These are phyloP conservation scores for Drosophila sproati DNA, from an alignment of 1,140 invertebrate genomes.

Conservation along the genomic window DNA sequence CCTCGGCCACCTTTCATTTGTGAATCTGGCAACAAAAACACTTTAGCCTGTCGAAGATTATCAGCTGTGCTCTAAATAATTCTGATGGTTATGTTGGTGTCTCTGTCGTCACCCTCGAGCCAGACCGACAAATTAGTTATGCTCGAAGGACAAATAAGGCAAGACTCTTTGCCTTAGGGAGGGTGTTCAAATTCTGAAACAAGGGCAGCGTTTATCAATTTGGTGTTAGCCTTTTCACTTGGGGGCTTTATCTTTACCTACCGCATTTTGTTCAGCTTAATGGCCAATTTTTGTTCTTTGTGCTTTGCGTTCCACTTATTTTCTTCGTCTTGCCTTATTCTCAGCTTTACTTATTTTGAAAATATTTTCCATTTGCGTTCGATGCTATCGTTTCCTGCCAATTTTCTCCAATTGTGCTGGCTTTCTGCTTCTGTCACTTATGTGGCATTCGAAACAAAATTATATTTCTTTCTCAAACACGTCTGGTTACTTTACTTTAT, in stretches of 20 bases:
- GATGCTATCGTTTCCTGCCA: no score
- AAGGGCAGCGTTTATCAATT: conserved; percentile 71
- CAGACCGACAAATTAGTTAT: no score
- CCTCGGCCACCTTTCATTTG: conserved; percentile 39
- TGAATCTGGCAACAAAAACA: conserved; percentile 44
- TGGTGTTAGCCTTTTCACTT: conserved; percentile 63
- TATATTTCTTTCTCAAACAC: no score
- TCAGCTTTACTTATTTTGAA: conserved; percentile 41
- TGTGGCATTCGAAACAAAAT: no score
- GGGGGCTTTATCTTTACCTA: conserved; percentile 43
- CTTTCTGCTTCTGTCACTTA: no score
- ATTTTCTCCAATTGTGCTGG: no score
- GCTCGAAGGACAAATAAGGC: no score
- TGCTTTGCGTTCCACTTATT: conserved; percentile 40
- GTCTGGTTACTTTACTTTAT: no score
- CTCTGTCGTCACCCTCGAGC: background rate
- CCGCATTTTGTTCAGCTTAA: conserved; percentile 60
- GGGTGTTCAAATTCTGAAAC: conserved; percentile 39
- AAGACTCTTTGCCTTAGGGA: background rate
- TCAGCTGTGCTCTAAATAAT: conserved; percentile 66
- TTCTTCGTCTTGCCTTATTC: no score
- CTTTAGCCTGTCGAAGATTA: conserved; percentile 65
- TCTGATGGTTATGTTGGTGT: conserved; percentile 41
- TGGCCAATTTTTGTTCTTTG: conserved; percentile 67
- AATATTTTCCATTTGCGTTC: conserved; percentile 27